Base-by-base conservation (phyloP, 2,113 vertebrate species). In the Etheostoma cragini region DNA sequence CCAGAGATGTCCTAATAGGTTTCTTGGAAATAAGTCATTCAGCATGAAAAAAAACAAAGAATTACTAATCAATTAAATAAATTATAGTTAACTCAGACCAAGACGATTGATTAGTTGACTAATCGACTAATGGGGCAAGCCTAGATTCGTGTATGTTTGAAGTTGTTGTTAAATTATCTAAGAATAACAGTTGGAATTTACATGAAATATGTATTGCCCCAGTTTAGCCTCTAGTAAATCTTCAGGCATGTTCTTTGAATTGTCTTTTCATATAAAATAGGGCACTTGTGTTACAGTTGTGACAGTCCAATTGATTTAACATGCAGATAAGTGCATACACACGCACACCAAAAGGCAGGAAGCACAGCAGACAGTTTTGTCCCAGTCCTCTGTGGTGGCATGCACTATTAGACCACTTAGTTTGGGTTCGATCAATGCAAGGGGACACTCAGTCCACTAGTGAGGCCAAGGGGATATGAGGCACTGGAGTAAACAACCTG, bases 371-470 rank as follows among this genome's bases (percentile, higher is more conserved):
- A 86, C 78, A 79, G 47, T 78, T 68, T 47, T 82, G 75, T 65
- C 22, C 76, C 24, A 22, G 67, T 74, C 35, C 65, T 86, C 67
- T 73, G 66, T 33, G 26, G 62, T 85, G 64, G 76, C 78, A 87
- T 70, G 78, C 75, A 88, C 80, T 88, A 94, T 90, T 87, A 88
- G 89, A 85, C 93, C 91, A 91, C 88, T 89, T 90, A 81, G 46
- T 91, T 64, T 89, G 89, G 60, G 92, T 91, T 90, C 57, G 87
- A 83, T 94, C 87, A 88, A 78, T 94, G 92, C 87, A 89, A 94
- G 66, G 21, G 71, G 90, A 87, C 87, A 82, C 86, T 75, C 91
- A 82, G 85, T 84, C 91, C 91, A 88, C 84, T 81, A 88, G 90
- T 87, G 83, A 85, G 75, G 85, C 91, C 89, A 69, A 57, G 56